phyloP scores from a whole-genome alignment of 2,888 invertebrate species.

The Patella pellucida region DNA sequence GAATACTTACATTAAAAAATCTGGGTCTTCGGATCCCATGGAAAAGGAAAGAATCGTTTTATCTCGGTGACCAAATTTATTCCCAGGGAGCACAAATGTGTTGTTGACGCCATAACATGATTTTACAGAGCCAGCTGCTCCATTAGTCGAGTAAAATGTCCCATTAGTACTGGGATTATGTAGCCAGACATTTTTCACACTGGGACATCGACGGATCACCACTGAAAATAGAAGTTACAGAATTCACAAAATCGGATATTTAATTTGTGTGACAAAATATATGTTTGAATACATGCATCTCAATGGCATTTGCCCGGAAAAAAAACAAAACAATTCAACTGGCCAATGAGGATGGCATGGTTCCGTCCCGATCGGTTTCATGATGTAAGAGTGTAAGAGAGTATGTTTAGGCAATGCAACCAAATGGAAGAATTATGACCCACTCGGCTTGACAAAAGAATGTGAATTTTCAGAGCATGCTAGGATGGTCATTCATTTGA shows the following conservation, averaged over 20 bases:
- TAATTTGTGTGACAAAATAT: too few relatives aligned
- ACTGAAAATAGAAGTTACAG: conserved; percentile 16
- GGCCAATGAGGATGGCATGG: too few relatives aligned
- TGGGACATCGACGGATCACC: conserved; percentile 19
- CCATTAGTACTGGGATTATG: not conserved
- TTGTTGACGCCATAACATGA: not conserved
- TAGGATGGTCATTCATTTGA: too few relatives aligned
- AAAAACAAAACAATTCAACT: too few relatives aligned
- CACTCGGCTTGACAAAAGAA: too few relatives aligned
- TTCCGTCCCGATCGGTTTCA: too few relatives aligned
- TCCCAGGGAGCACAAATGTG: not conserved
- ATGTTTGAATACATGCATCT: too few relatives aligned
- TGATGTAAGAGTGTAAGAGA: too few relatives aligned
- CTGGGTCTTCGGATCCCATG: not conserved
- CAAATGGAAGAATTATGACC: too few relatives aligned
- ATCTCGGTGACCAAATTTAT: conserved; percentile 3
- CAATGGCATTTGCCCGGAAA: too few relatives aligned
- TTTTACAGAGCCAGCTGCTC: not conserved
- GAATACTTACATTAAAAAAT: conserved; percentile 5
- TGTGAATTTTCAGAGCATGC: too few relatives aligned
- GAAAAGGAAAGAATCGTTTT: not conserved
- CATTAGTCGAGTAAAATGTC: not conserved
- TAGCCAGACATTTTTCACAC: conserved; percentile 9
- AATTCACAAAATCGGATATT: not conserved
- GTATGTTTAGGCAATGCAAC: too few relatives aligned